A percentile compares a stretch with the other conserved stretches of the same genome.
Conservation (phyloP, 1,140 invertebrate genomes). For the Thaumetopoea pityocampa region DNA sequence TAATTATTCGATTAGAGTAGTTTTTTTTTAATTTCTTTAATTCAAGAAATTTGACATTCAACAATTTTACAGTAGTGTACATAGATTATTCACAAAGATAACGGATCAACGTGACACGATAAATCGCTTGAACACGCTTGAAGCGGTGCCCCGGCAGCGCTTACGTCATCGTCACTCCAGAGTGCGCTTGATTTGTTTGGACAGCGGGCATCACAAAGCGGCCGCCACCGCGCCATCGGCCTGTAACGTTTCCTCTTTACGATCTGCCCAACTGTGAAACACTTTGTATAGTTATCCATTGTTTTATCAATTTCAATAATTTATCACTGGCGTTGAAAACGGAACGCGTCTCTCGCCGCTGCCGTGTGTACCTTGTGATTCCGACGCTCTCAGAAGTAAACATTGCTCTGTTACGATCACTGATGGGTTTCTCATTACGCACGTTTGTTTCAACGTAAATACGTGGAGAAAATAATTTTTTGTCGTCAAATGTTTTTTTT, state of each 20-base stretch:
- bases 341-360: slow-evolving; percentile 55
- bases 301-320: slow-evolving; percentile 74
- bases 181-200: slow-evolving; percentile 56
- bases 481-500: slow-evolving; percentile 1
- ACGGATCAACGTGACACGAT: slow-evolving; percentile 1
- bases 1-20: too few relatives aligned
- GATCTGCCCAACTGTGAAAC: slow-evolving; percentile 63
- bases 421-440: slow-evolving; percentile 5
- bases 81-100: neutral
- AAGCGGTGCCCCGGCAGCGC: slow-evolving; percentile 18
- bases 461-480: too few relatives aligned
- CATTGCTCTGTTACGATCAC: slow-evolving; percentile 23
- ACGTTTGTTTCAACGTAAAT: neutral
- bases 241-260: slow-evolving; percentile 67
- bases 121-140: slow-evolving; percentile 19
- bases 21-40: too few relatives aligned
- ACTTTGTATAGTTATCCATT: slow-evolving; percentile 62
- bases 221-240: slow-evolving; percentile 21
- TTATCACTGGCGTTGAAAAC: slow-evolving; percentile 57
- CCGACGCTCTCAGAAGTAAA: slow-evolving; percentile 52
- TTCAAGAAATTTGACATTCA: neutral
- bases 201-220: slow-evolving; percentile 62
- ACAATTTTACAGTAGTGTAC: neutral
- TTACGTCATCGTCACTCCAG: slow-evolving; percentile 17
- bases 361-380: slow-evolving; percentile 47